Percentiles rank a stretch among this genome's conserved stretches.
These are phyloP conservation scores for Petrolisthes cinctipes DNA, from an alignment of 2,888 invertebrate species.

Conservation along the genomic window DNA sequence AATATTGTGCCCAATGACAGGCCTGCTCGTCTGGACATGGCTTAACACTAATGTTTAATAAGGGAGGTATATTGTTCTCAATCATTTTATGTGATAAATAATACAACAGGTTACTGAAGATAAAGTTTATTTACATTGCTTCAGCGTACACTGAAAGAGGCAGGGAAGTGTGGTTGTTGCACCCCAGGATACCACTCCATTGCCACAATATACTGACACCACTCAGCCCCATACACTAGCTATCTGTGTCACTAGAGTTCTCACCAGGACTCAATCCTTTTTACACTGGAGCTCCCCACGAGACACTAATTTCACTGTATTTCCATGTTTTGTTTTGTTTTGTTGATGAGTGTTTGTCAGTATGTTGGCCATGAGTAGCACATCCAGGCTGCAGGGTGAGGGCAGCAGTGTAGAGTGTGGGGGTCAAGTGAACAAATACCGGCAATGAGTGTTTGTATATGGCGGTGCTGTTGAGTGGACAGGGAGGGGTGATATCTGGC, in stretches of 20 bases:
- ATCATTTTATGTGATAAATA: not conserved
- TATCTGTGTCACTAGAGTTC: too few species aligned
- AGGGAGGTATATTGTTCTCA: too few species aligned
- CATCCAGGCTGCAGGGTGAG: slow-evolving; percentile 45
- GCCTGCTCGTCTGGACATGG: too few species aligned
- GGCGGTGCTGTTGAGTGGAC: slow-evolving; percentile 47
- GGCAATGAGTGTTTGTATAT: slow-evolving; percentile 37
- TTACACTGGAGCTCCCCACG: slow-evolving; percentile 1
- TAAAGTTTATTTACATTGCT: slow-evolving; percentile 62
- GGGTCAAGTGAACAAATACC: slow-evolving; percentile 40
- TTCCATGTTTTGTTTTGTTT: not conserved
- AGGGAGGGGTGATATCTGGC: slow-evolving; percentile 39
- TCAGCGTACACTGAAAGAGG: slow-evolving; percentile 58
- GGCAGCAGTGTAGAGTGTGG: slow-evolving; percentile 35
- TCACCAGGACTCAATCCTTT: slow-evolving; percentile 7
- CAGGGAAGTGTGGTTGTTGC: slow-evolving; percentile 8
- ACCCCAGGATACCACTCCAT: not conserved
- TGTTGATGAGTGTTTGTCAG: not conserved
- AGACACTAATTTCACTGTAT: not conserved
- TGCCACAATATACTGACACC: not conserved
- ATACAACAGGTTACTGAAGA: slow-evolving; percentile 22
- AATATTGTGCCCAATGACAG: too few species aligned
- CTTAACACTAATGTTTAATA: too few species aligned
- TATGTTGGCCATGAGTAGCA: slow-evolving; percentile 52
- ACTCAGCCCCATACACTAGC: not conserved